Conservation (phyloP, 2,113 vertebrate genomes). For the Elgaria multicarinata region DNA sequence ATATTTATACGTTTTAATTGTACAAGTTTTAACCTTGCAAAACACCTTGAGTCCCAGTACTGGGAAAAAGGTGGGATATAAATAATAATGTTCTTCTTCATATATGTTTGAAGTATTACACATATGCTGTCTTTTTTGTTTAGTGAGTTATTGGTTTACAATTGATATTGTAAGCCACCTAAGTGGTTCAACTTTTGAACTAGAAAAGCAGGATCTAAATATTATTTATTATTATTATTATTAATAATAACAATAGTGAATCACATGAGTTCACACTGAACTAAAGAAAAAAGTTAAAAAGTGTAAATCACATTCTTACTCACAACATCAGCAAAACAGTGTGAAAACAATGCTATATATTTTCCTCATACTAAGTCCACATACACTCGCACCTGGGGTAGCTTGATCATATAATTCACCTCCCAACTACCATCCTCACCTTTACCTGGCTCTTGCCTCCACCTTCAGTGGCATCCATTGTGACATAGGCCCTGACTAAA, state of each 20-base stretch:
- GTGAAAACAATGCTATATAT: background rate
- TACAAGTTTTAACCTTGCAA: too few relatives aligned
- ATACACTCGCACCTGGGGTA: background rate
- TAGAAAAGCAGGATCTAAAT: too few relatives aligned
- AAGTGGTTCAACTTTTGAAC: too few relatives aligned
- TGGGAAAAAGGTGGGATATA: too few relatives aligned
- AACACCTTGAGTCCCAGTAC: too few relatives aligned
- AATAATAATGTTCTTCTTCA: background rate
- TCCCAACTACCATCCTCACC: background rate
- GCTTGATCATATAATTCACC: too few relatives aligned
- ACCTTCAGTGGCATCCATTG: background rate
- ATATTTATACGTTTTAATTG: too few relatives aligned
- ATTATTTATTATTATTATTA: too few relatives aligned
- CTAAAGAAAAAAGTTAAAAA: background rate
- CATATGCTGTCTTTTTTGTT: background rate
- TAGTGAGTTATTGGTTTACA: background rate
- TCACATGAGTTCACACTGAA: background rate
- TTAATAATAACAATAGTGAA: background rate
- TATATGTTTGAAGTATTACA: background rate
- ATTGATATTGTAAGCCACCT: background rate
- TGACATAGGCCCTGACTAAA: background rate
- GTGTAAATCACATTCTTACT: background rate
- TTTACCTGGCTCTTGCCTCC: background rate
- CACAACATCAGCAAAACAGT: background rate
- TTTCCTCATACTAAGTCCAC: background rate